Base-by-base conservation (phyloP, 1,140 invertebrate genomes). In the Nephila pilipes region DNA sequence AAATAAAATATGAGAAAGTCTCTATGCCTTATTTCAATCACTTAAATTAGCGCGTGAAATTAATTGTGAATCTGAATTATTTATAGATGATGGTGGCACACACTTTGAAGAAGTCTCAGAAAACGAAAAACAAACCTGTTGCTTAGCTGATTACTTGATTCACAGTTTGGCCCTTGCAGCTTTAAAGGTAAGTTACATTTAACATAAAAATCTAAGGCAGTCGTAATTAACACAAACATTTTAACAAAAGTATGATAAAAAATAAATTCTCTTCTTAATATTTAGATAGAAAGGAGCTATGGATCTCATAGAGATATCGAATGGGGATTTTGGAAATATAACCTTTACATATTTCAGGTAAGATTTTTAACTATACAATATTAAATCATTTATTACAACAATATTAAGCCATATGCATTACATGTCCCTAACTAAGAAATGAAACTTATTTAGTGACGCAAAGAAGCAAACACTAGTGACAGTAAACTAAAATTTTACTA, bases 221-320 rank as follows among this genome's bases (percentile, higher is more conserved):
- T 0, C 3, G 8, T n/a, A n/a, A 46, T 46, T 46, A 46, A 10
- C 6, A 46, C 46, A 46, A 46, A 46, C n/a, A n/a, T n/a, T n/a
- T n/a, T n/a, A n/a, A n/a, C n/a, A n/a, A n/a, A n/a, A n/a, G n/a
- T n/a, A n/a, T n/a, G n/a, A n/a, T n/a, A n/a, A n/a, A n/a, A n/a
- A n/a, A n/a, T n/a, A n/a, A n/a, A n/a, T n/a, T 46, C 46, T 46
- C 6, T 57, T n/a, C 63, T 54, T 22, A 12, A 18, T 4, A 54
- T 89, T 29, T 25, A 89, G 87, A 89, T 93, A 79, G 60, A 90
- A 20, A 89, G 85, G 16, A 69, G 55, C 16, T 90, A 90, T 29
- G n/a, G 93, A 54, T 90, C 93, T 58, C 65, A 83, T 16, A 46
- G 94, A 79, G 94, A 94, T 75, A 94, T 94, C n/a, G 94, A 94